Percentiles rank a stretch among this genome's conserved stretches.
These are phyloP conservation scores for Adelognathus sp. DNA, from an alignment of 2,888 invertebrate species.

Conservation along the genomic window DNA sequence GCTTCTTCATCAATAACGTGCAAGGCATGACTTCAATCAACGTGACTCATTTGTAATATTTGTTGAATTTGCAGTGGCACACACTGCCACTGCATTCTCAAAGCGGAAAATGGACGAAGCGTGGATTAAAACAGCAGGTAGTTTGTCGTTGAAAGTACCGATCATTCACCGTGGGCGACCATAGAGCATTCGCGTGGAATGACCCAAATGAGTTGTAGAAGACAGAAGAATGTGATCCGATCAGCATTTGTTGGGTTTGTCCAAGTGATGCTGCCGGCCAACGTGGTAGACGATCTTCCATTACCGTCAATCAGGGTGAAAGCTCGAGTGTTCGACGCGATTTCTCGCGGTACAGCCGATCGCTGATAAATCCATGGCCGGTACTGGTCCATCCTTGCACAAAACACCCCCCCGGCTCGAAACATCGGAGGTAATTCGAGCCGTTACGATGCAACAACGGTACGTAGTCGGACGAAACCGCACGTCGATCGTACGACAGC, in stretches of 20 bases:
- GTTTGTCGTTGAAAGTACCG: constrained; percentile 6
- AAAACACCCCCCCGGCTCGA: background rate
- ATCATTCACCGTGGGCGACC: background rate
- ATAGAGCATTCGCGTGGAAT: background rate
- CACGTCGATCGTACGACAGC: constrained; percentile 27
- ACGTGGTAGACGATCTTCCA: constrained; percentile 41
- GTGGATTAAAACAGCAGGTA: background rate
- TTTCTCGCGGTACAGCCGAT: background rate
- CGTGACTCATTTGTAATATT: too few species aligned
- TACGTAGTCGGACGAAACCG: constrained; percentile 13
- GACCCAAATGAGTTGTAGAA: background rate
- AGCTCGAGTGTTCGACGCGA: constrained; percentile 43
- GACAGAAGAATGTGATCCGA: background rate
- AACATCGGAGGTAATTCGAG: constrained; percentile 15
- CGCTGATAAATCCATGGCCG: constrained; percentile 37
- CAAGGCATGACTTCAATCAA: too few species aligned
- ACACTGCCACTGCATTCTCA: too few species aligned
- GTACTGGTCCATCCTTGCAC: constrained; percentile 22
- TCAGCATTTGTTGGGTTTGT: background rate
- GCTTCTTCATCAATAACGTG: too few species aligned
- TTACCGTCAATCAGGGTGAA: constrained; percentile 44
- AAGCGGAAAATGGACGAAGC: background rate
- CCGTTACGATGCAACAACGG: background rate
- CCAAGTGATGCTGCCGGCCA: constrained; percentile 3
- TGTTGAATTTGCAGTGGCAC: too few species aligned